Conservation (phyloP, 2,888 invertebrate genomes). For the Acanthosepion esculentum region DNA sequence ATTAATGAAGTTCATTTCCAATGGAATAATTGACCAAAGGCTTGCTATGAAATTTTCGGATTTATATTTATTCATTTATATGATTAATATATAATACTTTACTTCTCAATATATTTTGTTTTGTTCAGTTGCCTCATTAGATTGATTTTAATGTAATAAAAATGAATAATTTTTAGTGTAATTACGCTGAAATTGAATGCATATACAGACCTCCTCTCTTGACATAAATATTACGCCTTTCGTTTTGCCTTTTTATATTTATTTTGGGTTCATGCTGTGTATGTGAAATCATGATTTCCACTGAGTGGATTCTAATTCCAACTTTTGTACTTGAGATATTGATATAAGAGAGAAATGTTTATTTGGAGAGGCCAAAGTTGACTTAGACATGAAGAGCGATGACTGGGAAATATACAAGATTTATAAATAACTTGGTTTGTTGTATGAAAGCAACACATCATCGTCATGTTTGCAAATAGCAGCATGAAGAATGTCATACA, state of each 20-base stretch:
- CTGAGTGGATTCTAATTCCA: background rate
- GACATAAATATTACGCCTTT: no score
- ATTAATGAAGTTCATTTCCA: no score
- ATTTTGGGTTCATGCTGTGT: background rate
- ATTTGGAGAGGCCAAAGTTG: background rate
- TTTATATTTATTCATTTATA: no score
- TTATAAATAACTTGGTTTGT: background rate
- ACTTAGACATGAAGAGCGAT: background rate
- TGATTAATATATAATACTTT: no score
- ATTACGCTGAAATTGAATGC: no score
- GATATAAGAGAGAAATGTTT: background rate
- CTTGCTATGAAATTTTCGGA: no score
- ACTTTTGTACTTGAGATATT: background rate
- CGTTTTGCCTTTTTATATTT: background rate
- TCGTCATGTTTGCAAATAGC: background rate
- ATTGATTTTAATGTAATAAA: no score
- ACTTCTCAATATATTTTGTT: no score
- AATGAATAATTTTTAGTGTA: no score
- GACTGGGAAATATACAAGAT: background rate
- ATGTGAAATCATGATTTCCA: background rate
- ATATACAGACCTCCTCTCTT: no score
- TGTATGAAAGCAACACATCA: background rate
- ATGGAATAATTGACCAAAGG: no score
- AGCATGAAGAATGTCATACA: background rate
- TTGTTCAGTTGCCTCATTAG: no score